Evolutionary conservation across 2,797 vertebrate species (phyloP).

Genomic region (Percopsis omiscomaycus): DNA sequence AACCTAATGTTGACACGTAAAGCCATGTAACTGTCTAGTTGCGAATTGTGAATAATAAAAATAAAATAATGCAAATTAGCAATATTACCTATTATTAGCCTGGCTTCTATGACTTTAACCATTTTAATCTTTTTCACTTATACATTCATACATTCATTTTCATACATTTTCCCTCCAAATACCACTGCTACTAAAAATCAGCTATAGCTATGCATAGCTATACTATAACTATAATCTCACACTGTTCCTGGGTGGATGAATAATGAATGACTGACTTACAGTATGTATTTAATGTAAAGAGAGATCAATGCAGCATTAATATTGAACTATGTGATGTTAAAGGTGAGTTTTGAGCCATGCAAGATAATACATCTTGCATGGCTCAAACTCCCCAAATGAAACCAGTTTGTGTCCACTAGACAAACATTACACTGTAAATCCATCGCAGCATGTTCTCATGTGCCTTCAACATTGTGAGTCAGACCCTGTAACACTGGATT

Average conservation of each 20-base stretch:
- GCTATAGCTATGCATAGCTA: no score
- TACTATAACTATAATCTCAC: background rate
- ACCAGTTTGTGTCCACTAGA: no score
- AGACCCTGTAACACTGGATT: background rate
- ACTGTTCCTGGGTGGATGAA: background rate
- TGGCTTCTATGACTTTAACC: slow-evolving; percentile 12
- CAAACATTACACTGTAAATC: background rate
- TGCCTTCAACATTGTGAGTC: background rate
- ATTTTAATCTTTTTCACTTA: background rate
- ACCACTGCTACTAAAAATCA: no score
- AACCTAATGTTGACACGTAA: slow-evolving; percentile 38
- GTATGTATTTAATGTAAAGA: background rate
- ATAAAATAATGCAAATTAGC: no score
- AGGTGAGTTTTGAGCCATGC: no score
- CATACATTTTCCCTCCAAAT: no score
- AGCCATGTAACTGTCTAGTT: slow-evolving; percentile 26
- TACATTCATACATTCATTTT: background rate
- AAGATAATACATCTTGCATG: no score
- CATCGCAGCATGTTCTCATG: background rate
- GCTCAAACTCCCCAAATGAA: no score
- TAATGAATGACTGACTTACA: slow-evolving; percentile 18
- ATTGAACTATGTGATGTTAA: background rate
- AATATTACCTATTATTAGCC: no score
- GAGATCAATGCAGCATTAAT: background rate
- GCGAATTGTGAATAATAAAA: background rate